phyloP scores from a whole-genome alignment of 2,113 vertebrate species.

The Stercorarius parasiticus region DNA sequence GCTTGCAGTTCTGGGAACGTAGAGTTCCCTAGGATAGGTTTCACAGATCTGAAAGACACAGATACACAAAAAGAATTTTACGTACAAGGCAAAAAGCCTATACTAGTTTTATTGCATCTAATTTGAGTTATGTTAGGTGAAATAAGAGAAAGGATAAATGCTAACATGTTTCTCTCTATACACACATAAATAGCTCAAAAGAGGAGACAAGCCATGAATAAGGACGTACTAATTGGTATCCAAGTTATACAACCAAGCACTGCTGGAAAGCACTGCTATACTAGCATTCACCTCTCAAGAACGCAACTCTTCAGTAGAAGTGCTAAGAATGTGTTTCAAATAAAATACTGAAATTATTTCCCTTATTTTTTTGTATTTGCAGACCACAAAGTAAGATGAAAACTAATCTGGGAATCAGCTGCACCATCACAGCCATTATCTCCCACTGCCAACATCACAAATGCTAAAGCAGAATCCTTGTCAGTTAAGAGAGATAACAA shows the following conservation, averaged over 20 bases:
- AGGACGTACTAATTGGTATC: not conserved
- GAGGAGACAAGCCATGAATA: not conserved
- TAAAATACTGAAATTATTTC: not conserved
- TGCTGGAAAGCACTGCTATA: not conserved
- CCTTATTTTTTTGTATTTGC: not conserved
- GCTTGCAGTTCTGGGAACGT: conserved; percentile 90
- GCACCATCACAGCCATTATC: not conserved
- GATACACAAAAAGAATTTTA: not conserved
- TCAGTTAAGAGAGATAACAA: not conserved
- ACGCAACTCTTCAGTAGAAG: not conserved
- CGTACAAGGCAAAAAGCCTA: not conserved
- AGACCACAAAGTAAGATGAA: not conserved
- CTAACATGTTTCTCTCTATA: not conserved
- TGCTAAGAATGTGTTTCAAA: not conserved
- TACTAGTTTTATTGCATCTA: not conserved
- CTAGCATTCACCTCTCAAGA: not conserved
- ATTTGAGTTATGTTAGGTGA: not conserved
- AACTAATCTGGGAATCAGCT: not conserved
- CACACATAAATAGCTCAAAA: not conserved
- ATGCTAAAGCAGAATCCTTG: not conserved
- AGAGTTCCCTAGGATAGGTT: conserved; percentile 94
- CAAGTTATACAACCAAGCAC: not conserved
- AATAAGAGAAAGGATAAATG: not conserved
- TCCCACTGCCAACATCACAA: not conserved
- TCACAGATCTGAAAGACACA: conserved; percentile 87